Base-by-base conservation (phyloP, 2,888 invertebrate species). In the Malthinus flaveolus region DNA sequence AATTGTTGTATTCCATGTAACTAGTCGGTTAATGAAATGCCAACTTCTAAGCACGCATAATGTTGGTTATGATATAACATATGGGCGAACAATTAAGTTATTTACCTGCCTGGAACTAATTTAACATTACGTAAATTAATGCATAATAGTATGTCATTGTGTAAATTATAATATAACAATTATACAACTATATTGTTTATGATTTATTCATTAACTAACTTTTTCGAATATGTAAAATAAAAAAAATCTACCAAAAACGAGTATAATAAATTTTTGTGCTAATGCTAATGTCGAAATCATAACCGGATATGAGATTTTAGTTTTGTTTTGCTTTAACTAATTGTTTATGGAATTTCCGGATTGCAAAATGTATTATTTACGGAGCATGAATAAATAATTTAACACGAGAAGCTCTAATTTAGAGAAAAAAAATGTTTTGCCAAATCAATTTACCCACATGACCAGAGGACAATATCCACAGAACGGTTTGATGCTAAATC, bases 231-330 rank as follows among this genome's bases (percentile, higher is more conserved):
- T 45, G 39, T 39, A 59, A 39, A n/a, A 49, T 44, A 47, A 33
- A 53, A 45, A 48, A 44, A 35, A 23, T 34, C 51, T 45, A 37
- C 23, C 44, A 36, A 54, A 49, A 49, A 48, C 49, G 39, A 50
- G 32, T 50, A n/a, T n/a, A 48, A 49, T 49, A 46, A 46, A 49
- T 42, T 50, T 39, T 54, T 46, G 49, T 47, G 31, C 47, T 50
- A 35, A 42, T 50, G 56, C 36, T 37, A 34, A 48, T 59, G 53
- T 59, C 44, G 62, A 65, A 68, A 69, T 69, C 66, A 56, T 59
- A 44, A 59, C 66, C 70, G 72, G 73, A 72, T 71, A 63, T 70
- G 68, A 68, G 71, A 71, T 72, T 72, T 73, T 72, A 73, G 72
- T 68, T 72, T 70, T 72, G 68, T 68, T 58, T 61, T 50, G 58